phyloP scores from a whole-genome alignment of 2,888 invertebrate genomes.

The Drosophila rellima region DNA sequence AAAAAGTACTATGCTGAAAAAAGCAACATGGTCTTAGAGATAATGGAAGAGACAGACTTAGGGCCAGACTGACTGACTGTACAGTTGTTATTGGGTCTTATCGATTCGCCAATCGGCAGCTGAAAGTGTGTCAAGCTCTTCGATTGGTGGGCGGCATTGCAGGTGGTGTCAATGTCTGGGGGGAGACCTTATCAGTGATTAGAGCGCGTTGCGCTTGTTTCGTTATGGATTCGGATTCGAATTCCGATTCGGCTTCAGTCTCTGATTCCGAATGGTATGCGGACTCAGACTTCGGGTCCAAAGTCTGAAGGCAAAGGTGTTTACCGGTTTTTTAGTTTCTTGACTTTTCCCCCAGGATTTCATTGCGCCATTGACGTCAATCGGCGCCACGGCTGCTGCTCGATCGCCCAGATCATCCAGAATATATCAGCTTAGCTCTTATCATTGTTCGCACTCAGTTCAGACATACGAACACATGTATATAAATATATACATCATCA shows the following conservation, averaged over 20 bases:
- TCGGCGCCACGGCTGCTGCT: slow-evolving; percentile 31
- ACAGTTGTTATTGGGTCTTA: slow-evolving; percentile 25
- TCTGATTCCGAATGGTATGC: slow-evolving; percentile 8
- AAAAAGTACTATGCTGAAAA: not conserved
- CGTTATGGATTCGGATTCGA: slow-evolving; percentile 20
- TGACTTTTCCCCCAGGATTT: slow-evolving; percentile 74
- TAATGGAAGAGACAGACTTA: not conserved
- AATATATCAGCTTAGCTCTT: slow-evolving; percentile 41
- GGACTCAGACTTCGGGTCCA: slow-evolving; percentile 36
- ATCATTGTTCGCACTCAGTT: slow-evolving; percentile 42
- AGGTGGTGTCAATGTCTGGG: slow-evolving; percentile 29
- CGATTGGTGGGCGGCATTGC: slow-evolving; percentile 14
- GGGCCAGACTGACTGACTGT: slow-evolving; percentile 21
- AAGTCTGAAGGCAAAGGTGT: slow-evolving; percentile 72
- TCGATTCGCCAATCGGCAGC: slow-evolving; percentile 31
- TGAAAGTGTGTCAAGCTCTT: slow-evolving; percentile 57
- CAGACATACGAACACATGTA: not conserved
- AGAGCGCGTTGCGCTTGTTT: slow-evolving; percentile 15
- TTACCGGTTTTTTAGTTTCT: slow-evolving; percentile 63
- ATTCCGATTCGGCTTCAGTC: slow-evolving; percentile 10
- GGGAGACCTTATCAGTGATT: slow-evolving; percentile 13
- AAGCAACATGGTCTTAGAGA: not conserved
- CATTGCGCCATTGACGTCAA: slow-evolving; percentile 69
- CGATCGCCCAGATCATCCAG: slow-evolving; percentile 29
- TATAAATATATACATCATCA: not conserved